Conservation (phyloP, 2,888 invertebrate species). For the Leucania comma region DNA sequence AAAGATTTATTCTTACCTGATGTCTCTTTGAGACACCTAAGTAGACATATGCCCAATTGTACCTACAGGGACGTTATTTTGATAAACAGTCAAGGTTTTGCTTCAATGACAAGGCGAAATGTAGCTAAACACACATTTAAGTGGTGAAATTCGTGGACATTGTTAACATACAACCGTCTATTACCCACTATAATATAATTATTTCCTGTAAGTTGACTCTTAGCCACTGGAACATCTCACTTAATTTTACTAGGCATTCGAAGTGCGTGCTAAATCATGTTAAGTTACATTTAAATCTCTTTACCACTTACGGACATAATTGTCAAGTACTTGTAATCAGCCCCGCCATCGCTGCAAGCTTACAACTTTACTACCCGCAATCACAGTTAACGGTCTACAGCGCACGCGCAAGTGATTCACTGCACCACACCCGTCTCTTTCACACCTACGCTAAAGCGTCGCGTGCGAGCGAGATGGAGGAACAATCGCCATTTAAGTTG, state of each 20-base stretch:
- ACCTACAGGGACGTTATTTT: too few relatives aligned
- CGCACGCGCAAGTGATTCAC: conserved; percentile 77
- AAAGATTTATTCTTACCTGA: too few relatives aligned
- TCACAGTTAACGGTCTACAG: conserved; percentile 77
- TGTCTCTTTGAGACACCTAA: neutral
- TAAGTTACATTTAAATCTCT: neutral
- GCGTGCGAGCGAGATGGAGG: conserved; percentile 69
- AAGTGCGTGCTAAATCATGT: neutral
- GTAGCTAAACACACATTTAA: too few relatives aligned
- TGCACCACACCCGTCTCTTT: conserved; percentile 64
- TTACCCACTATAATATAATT: too few relatives aligned
- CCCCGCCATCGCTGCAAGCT: conserved; percentile 39
- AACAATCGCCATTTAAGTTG: conserved; percentile 84
- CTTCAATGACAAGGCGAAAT: too few relatives aligned
- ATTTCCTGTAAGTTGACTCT: too few relatives aligned
- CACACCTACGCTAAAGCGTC: conserved; percentile 35
- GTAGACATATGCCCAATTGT: too few relatives aligned
- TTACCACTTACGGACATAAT: neutral
- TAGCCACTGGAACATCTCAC: too few relatives aligned
- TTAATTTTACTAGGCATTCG: neutral
- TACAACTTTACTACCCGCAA: conserved; percentile 64
- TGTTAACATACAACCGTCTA: too few relatives aligned
- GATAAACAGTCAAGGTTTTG: too few relatives aligned
- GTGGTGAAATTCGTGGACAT: too few relatives aligned
- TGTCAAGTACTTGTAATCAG: conserved; percentile 14